Evolutionary conservation across 2,888 invertebrate species (phyloP).

Genomic region (Scelioninae gen. 1): DNA sequence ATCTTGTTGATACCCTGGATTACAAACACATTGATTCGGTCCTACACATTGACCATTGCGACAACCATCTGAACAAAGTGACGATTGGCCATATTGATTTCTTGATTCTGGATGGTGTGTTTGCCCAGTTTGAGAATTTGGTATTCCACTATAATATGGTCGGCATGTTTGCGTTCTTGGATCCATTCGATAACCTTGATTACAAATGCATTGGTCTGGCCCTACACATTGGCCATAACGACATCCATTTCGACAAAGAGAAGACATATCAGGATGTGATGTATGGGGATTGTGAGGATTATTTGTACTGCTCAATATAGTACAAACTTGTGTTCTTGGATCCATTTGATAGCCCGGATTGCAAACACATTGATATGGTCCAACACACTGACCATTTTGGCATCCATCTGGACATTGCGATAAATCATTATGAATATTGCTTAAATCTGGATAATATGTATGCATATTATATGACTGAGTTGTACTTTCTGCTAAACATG

Average conservation of each 20-base stretch:
- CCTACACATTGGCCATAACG: conserved; percentile 80
- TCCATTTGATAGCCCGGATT: conserved; percentile 83
- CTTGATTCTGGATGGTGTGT: conserved; percentile 16
- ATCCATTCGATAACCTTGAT: conserved; percentile 82
- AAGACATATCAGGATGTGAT: conserved; percentile 53
- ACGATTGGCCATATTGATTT: conserved; percentile 20
- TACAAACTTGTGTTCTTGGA: conserved; percentile 22
- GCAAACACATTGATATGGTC: conserved; percentile 85
- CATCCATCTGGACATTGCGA: conserved; percentile 77
- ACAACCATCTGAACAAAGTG: conserved; percentile 78
- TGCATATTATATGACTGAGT: conserved; percentile 75
- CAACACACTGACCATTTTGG: conserved; percentile 79
- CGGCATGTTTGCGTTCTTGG: conserved; percentile 76
- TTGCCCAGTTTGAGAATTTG: conserved; percentile 71
- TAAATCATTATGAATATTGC: conserved; percentile 83
- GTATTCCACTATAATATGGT: conserved; percentile 76
- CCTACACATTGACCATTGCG: conserved; percentile 80
- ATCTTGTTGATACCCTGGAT: conserved; percentile 80
- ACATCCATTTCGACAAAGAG: conserved; percentile 77
- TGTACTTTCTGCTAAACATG: conserved; percentile 80
- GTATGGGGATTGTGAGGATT: conserved; percentile 75
- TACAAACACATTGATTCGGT: conserved; percentile 64
- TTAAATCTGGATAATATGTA: conserved; percentile 41
- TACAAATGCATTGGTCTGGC: conserved; percentile 85
- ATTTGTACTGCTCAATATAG: conserved; percentile 82